Percentiles rank a stretch among this genome's conserved stretches.
Conservation (phyloP, 2,888 invertebrate species). For the Punctoribates punctum region DNA sequence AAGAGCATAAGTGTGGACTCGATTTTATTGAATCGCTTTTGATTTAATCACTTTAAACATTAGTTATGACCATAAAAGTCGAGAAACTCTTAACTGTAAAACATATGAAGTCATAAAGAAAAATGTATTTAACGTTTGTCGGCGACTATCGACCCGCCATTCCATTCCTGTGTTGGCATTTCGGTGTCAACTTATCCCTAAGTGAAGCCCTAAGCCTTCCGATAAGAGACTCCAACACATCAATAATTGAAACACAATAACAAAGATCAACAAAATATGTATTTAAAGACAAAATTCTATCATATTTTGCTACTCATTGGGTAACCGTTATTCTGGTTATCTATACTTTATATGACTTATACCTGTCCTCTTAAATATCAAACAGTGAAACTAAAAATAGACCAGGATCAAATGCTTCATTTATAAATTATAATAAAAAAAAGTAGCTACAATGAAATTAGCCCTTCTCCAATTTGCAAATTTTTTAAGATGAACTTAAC, state of each 20-base stretch:
- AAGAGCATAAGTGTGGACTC: constrained; percentile 5
- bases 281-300: too few species aligned
- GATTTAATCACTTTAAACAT: constrained; percentile 1
- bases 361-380: too few species aligned
- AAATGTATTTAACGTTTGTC: background rate
- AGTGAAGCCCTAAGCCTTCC: constrained; percentile 6
- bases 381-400: too few species aligned
- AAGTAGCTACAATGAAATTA: too few species aligned
- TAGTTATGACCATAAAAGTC: background rate
- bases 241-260: constrained; percentile 9
- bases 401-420: too few species aligned
- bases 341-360: too few species aligned
- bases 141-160: constrained; percentile 6
- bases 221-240: constrained; percentile 16
- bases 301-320: too few species aligned
- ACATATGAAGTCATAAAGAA: background rate
- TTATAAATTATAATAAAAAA: too few species aligned
- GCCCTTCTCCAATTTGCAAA: too few species aligned
- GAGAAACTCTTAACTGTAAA: background rate
- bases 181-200: background rate
- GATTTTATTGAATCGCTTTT: background rate
- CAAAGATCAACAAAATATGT: too few species aligned
- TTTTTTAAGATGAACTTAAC: too few species aligned
- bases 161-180: background rate
- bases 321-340: too few species aligned